Base-by-base conservation (phyloP, 2,888 invertebrate species). In the Diaperis boleti region DNA sequence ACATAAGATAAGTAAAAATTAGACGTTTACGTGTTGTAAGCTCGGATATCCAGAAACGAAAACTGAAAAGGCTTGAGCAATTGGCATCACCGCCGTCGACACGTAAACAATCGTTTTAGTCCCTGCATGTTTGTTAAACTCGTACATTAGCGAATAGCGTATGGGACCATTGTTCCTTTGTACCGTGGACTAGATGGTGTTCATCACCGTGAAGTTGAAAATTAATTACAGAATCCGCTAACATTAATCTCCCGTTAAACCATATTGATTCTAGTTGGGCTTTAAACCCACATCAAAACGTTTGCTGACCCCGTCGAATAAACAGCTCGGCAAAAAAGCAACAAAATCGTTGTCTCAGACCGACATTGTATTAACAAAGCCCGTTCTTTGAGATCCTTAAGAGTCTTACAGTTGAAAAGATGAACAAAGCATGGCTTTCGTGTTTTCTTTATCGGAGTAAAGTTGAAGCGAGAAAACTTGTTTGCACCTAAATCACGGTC, bases 381-480 rank as follows among this genome's bases (percentile, higher is more conserved):
- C 41, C 26, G 54, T 29, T 41, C 52, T 52, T 50, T 47, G 11
- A 14, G 13, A 26, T 29, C 26, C 13, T 54, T 10, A 29, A 54
- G 54, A 54, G 20, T 52, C 20, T 39, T 52, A 52, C 52, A 37
- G 14, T 7, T 8, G 37, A 29, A 52, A 54, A 54, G 41, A 41
- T 54, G 22, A 54, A 54, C 54, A 54, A 54, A 54, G 54, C 54
- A 4, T n/a, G 13, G 54, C 54, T 54, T 54, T 54, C 54, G 41
- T 54, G 54, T 54, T 54, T 54, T 54, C 54, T 54, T 54, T 54
- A 54, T 54, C 41, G 41, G 41, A 3, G n/a, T n/a, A 29, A 39
- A 54, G 54, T 41, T 54, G 41, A 41, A 41, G 39, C 39, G 41
- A 54, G 50, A 37, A 50, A 26, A 54, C 39, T 54, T 54, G 41